These are phyloP conservation scores for Geotrupes spiniger DNA, from an alignment of 2,888 invertebrate genomes.

Conservation along the genomic window DNA sequence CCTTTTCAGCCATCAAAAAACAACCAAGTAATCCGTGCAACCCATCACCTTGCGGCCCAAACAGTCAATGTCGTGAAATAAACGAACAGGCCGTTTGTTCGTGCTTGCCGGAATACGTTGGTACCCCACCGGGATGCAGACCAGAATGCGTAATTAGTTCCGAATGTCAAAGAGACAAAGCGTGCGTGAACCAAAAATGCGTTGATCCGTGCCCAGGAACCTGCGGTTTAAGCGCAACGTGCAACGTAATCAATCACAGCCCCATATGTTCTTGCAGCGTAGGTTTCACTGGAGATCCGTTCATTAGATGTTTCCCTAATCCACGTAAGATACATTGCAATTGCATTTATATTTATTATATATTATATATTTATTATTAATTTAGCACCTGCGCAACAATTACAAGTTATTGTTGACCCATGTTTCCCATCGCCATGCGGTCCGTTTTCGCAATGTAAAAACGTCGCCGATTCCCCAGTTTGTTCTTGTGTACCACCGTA, in stretches of 20 bases:
- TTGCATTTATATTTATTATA: conserved; percentile 4
- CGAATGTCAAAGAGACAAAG: conserved; percentile 60
- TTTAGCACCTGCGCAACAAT: conserved; percentile 21
- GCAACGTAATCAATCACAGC: conserved; percentile 71
- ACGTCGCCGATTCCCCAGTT: conserved; percentile 58
- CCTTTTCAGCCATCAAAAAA: conserved; percentile 23
- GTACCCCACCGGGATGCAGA: conserved; percentile 66
- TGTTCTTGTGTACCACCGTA: conserved; percentile 65
- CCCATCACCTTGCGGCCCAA: conserved; percentile 78
- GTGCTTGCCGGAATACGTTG: conserved; percentile 66
- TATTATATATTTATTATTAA: conserved; percentile 11
- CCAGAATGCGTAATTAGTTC: conserved; percentile 66
- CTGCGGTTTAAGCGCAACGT: conserved; percentile 73
- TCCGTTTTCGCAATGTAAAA: conserved; percentile 57
- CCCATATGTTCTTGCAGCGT: conserved; percentile 70
- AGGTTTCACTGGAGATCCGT: conserved; percentile 73
- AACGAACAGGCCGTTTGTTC: conserved; percentile 62
- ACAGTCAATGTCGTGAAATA: conserved; percentile 70
- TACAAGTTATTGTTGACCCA: conserved; percentile 20
- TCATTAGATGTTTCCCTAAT: conserved; percentile 55
- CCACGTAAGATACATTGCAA: conserved; percentile 41
- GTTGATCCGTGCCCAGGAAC: conserved; percentile 70
- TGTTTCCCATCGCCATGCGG: conserved; percentile 61
- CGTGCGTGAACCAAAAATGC: conserved; percentile 65
- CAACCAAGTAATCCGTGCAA: conserved; percentile 57